Conservation (phyloP, 2,113 vertebrate genomes). For the Casuarius casuarius region DNA sequence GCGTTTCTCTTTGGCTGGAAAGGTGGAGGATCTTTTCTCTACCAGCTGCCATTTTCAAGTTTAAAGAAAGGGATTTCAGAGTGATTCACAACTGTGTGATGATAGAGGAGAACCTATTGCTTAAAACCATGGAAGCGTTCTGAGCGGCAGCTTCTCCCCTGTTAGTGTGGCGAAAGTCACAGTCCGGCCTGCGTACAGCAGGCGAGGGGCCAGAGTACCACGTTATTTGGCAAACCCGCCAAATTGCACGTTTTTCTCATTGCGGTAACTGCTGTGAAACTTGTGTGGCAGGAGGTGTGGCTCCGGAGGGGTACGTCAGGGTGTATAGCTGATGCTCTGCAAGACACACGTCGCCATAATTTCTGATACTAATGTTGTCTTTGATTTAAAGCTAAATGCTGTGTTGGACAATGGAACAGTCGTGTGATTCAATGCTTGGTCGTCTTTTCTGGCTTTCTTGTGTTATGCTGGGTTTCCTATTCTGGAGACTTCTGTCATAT, state of each 20-base stretch:
- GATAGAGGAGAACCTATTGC: not conserved
- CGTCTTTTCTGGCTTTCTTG: not conserved
- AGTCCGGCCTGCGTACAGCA: fast-evolving
- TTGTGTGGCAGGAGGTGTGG: not conserved
- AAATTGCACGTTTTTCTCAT: not conserved
- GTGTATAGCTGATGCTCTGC: not conserved
- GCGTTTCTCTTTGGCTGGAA: not conserved
- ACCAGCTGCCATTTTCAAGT: conserved; percentile 23
- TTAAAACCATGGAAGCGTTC: not conserved
- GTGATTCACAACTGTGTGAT: not conserved
- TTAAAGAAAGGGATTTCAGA: not conserved
- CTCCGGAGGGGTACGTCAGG: too few relatives aligned
- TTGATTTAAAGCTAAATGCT: not conserved
- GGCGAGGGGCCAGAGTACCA: not conserved
- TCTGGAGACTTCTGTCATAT: not conserved
- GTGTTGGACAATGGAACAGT: not conserved
- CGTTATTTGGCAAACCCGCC: not conserved
- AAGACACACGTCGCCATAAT: not conserved
- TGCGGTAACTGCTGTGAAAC: not conserved
- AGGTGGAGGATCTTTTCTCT: conserved; percentile 4
- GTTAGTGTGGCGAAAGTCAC: fast-evolving
- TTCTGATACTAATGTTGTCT: not conserved
- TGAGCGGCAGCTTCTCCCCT: not conserved
- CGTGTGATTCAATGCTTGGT: fast-evolving
- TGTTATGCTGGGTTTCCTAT: not conserved